Evolutionary conservation across 2,888 invertebrate genomes (phyloP).

Genomic region (Morpho helenor): DNA sequence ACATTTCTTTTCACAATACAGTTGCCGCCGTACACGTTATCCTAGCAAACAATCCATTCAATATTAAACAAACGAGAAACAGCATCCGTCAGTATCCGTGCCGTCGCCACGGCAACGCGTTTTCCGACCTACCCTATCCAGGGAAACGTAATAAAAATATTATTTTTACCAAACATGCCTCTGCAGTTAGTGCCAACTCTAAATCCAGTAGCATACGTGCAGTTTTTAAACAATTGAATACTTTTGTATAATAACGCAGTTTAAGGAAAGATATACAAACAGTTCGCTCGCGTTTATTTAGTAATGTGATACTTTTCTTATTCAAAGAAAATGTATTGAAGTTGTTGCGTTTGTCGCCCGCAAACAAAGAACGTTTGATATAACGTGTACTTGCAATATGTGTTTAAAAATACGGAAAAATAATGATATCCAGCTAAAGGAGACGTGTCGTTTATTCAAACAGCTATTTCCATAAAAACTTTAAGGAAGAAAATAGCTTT

Average conservation of each 20-base stretch:
- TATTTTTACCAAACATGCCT: slow-evolving; percentile 15
- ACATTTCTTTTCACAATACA: background rate
- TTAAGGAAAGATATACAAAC: slow-evolving; percentile 43
- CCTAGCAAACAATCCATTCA: slow-evolving; percentile 22
- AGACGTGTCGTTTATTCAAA: background rate
- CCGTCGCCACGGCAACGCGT: slow-evolving; percentile 48
- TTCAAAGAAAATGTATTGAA: slow-evolving; percentile 35
- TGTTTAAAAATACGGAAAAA: slow-evolving; percentile 13
- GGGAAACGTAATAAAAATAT: slow-evolving; percentile 56
- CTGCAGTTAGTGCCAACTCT: slow-evolving; percentile 9
- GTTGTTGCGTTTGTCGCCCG: slow-evolving; percentile 23
- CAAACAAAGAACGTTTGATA: slow-evolving; percentile 22
- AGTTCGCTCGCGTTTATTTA: slow-evolving; percentile 51
- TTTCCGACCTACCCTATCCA: slow-evolving; percentile 53
- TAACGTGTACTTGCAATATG: slow-evolving; percentile 12
- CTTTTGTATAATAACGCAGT: slow-evolving; percentile 1
- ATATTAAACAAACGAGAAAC: slow-evolving; percentile 33
- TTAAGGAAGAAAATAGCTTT: no score
- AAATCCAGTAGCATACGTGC: slow-evolving; percentile 6
- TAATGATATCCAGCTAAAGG: slow-evolving; percentile 5
- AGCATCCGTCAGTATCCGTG: slow-evolving; percentile 38
- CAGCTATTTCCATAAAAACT: no score
- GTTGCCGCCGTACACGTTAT: slow-evolving; percentile 9
- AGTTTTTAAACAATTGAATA: slow-evolving; percentile 16
- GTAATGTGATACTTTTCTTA: slow-evolving; percentile 51